Conservation (phyloP, 2,797 vertebrate genomes). For the Psittacula echo region DNA sequence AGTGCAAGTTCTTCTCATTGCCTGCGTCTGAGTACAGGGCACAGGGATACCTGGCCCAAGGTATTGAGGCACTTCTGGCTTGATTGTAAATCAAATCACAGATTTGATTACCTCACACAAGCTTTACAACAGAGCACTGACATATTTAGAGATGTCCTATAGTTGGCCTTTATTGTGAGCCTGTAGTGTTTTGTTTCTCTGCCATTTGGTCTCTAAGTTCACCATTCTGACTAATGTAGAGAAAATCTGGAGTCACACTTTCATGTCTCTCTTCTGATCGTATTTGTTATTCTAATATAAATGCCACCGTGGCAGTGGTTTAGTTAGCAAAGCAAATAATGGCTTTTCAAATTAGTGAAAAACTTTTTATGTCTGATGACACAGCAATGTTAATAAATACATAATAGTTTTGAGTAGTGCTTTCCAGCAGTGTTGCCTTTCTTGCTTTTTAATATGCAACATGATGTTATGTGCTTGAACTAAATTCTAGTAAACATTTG, state of each 20-base stretch:
- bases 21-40: background rate
- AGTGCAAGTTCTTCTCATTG: background rate
- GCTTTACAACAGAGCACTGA: background rate
- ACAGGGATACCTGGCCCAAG: background rate
- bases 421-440: background rate
- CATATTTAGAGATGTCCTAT: background rate
- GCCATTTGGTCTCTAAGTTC: background rate
- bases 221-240: background rate
- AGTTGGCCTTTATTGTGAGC: background rate
- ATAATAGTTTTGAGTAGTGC: background rate
- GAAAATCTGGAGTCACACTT: conserved; percentile 11
- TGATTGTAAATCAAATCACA: background rate
- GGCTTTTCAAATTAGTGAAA: background rate
- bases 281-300: conserved; percentile 30
- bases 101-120: background rate
- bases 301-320: background rate
- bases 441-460: background rate
- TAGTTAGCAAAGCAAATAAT: conserved; percentile 4
- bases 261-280: background rate
- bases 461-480: background rate
- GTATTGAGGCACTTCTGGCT: background rate
- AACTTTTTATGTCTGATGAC: background rate
- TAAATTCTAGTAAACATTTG: background rate
- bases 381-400: background rate
- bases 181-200: background rate